phyloP scores from a whole-genome alignment of 2,113 vertebrate genomes.

The rat (Rattus norvegicus) region GRCr8 NC_086019.1:93946001-93946500 shows the following conservation, averaged over 20 bases:
- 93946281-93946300: constrained; percentile 16
- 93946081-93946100: background rate
- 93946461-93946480: too few species aligned
- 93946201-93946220: background rate
- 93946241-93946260: constrained; percentile 30
- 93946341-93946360: constrained; percentile 41
- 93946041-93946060: constrained; percentile 33
- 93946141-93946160: background rate
- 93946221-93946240: background rate
- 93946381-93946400: background rate
- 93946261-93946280: background rate
- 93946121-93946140: fast-evolving
- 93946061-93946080: background rate
- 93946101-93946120: background rate
- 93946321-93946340: constrained; percentile 34
- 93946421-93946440: background rate
- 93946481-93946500: constrained; percentile 3
- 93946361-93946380: background rate
- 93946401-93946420: background rate
- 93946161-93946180: background rate
- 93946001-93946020: constrained; percentile 65
- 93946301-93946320: constrained; percentile 11
- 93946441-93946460: background rate
- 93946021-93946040: constrained; percentile 66
- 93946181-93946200: background rate